These are phyloP conservation scores for Eclectus roratus DNA, from an alignment of 2,113 vertebrate genomes.

Conservation along the genomic window DNA sequence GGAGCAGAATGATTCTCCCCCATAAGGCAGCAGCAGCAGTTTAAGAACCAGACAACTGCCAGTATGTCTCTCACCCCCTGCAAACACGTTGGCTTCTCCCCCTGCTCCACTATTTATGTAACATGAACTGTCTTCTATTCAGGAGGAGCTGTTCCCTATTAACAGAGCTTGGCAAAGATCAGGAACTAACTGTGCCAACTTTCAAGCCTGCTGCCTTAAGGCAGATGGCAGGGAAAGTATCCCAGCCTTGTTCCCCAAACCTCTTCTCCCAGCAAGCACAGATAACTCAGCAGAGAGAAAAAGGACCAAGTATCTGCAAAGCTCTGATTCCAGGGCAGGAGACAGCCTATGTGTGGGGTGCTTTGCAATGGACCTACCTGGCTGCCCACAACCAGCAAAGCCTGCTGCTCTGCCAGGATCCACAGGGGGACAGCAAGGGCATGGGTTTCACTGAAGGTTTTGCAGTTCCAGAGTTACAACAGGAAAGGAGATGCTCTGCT, in stretches of 20 bases:
- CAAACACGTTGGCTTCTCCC: neutral
- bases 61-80: neutral
- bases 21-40: neutral
- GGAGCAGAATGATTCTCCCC: neutral
- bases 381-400: fast-evolving
- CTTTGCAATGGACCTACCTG: neutral
- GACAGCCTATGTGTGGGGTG: neutral
- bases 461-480: neutral
- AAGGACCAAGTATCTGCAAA: neutral
- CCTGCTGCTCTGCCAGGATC: neutral
- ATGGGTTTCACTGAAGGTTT: neutral
- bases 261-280: neutral
- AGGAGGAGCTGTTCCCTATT: neutral
- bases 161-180: slow-evolving; percentile 60
- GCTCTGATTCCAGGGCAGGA: neutral
- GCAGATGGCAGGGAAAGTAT: slow-evolving; percentile 55
- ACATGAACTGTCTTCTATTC: neutral
- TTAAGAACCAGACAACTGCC: neutral
- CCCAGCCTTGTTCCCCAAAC: neutral
- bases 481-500: neutral
- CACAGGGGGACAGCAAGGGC: neutral
- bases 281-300: neutral
- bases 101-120: neutral
- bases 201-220: neutral
- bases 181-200: neutral